These are phyloP conservation scores for Leptodactylus fuscus DNA, from an alignment of 2,113 vertebrate genomes.

Conservation along the genomic window DNA sequence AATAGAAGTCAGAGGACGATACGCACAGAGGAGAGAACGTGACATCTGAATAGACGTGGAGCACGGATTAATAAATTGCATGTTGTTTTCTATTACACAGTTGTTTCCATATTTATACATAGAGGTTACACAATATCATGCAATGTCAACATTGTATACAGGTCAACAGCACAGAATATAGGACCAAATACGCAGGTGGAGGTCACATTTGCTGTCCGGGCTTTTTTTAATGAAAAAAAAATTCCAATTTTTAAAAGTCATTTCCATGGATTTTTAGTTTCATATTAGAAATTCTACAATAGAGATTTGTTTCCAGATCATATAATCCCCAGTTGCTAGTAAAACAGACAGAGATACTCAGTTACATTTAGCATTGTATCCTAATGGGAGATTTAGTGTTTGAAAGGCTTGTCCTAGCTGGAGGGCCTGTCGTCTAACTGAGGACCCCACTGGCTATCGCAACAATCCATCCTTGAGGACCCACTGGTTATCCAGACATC, in stretches of 20 bases:
- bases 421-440: neutral
- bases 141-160: neutral
- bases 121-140: slow-evolving; percentile 4
- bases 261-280: neutral
- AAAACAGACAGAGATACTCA: neutral
- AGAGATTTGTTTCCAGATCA: neutral
- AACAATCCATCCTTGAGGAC: too few relatives aligned
- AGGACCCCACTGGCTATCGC: neutral
- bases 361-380: neutral
- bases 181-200: neutral
- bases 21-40: neutral
- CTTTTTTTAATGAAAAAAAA: neutral
- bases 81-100: slow-evolving; percentile 31
- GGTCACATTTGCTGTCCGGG: slow-evolving; percentile 53
- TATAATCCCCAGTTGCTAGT: neutral
- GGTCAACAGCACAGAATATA: slow-evolving; percentile 1
- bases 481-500: too few relatives aligned
- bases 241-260: neutral
- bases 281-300: too few relatives aligned
- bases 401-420: too few relatives aligned
- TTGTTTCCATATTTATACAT: neutral
- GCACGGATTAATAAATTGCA: slow-evolving; percentile 56
- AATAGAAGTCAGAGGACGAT: neutral
- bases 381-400: too few relatives aligned
- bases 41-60: neutral